Evolutionary conservation across 2,888 invertebrate species (phyloP).

Genomic region (Trachelus iudaicus): DNA sequence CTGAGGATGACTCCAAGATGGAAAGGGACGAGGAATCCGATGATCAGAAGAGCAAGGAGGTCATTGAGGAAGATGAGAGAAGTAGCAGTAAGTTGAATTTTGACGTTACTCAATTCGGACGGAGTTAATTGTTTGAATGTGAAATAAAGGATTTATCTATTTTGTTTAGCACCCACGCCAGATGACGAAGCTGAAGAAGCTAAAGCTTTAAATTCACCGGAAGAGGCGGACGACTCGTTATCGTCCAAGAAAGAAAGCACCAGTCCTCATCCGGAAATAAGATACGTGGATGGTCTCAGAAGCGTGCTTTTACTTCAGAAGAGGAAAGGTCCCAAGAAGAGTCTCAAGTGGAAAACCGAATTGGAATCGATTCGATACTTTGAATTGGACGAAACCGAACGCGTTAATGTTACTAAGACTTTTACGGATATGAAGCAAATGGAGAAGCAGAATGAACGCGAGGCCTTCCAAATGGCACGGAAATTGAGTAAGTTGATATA

Average conservation of each 20-base stretch:
- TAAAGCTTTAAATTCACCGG: constrained; percentile 49
- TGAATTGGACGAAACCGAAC: constrained; percentile 94
- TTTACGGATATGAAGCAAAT: constrained; percentile 93
- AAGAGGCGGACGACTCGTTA: constrained; percentile 38
- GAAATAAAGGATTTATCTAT: not conserved
- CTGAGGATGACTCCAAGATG: constrained; percentile 29
- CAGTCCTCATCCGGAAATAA: constrained; percentile 23
- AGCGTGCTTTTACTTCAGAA: constrained; percentile 82
- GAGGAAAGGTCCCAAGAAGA: constrained; percentile 82
- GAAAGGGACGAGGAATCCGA: constrained; percentile 28
- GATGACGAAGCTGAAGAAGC: constrained; percentile 53
- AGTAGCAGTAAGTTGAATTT: constrained; percentile 44
- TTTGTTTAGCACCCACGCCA: constrained; percentile 49
- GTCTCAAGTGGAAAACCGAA: constrained; percentile 85
- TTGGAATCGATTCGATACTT: constrained; percentile 89
- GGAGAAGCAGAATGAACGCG: constrained; percentile 87
- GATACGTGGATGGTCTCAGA: constrained; percentile 72
- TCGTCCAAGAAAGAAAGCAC: constrained; percentile 36
- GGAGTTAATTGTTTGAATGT: constrained; percentile 20
- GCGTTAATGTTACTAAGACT: constrained; percentile 92
- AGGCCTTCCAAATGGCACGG: constrained; percentile 81
- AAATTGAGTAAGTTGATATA: constrained; percentile 71
- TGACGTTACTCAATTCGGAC: not conserved
- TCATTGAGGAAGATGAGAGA: constrained; percentile 46
- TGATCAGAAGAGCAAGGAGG: constrained; percentile 51